A percentile compares a stretch with the other conserved stretches of the same genome.
Conservation (phyloP, 2,797 vertebrate species). For the Sarcophilus harrisii region DNA sequence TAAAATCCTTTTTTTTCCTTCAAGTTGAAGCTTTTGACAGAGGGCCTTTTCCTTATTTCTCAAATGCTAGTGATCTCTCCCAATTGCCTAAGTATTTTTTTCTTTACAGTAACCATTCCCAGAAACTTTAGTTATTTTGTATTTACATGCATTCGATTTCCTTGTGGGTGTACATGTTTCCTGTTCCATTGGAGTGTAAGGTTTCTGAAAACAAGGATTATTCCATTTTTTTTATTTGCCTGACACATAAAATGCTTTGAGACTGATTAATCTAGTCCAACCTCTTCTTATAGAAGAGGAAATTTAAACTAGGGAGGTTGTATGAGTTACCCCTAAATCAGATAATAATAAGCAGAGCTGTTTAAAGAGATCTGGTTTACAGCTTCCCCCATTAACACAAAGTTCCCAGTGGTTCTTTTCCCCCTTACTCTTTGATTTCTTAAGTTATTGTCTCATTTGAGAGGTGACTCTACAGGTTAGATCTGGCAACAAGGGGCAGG, state of each 20-base stretch:
- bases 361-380: background rate
- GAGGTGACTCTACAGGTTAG: background rate
- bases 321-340: background rate
- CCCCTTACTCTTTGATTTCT: background rate
- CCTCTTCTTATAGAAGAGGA: background rate
- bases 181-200: background rate
- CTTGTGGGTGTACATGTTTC: background rate
- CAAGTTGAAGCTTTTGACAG: background rate
- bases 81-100: background rate
- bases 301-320: background rate
- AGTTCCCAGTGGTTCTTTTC: background rate
- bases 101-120: no score
- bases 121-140: background rate
- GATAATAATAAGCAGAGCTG: background rate
- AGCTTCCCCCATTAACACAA: background rate
- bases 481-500: conserved; percentile 14
- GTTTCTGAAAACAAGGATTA: background rate
- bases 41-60: background rate
- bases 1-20: background rate
- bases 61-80: background rate
- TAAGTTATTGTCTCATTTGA: background rate
- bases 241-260: background rate
- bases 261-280: background rate
- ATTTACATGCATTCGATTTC: background rate
- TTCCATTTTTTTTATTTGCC: background rate